Conservation (phyloP, 2,797 vertebrate species). For the Notolepis coatsorum region DNA sequence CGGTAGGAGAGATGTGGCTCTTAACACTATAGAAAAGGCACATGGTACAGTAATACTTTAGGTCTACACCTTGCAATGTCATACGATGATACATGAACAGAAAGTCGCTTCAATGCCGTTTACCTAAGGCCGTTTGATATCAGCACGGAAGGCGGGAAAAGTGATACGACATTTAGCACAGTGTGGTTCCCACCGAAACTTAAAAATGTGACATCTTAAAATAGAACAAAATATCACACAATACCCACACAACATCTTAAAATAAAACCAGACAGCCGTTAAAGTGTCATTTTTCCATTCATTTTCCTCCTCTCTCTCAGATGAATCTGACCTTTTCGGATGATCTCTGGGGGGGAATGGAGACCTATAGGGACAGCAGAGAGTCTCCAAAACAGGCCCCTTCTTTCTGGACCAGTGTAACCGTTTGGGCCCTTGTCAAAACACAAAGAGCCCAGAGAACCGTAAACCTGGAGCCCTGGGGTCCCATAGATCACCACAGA, state of each 20-base stretch:
- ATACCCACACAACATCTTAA: conserved; percentile 5
- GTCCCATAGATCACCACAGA: conserved; percentile 58
- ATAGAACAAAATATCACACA: neutral
- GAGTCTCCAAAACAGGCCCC: conserved; percentile 57
- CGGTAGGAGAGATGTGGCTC: conserved; percentile 6
- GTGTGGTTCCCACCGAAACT: too few relatives aligned
- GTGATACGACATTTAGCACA: too few relatives aligned
- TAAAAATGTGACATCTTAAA: too few relatives aligned
- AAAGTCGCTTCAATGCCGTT: neutral
- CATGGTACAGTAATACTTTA: neutral
- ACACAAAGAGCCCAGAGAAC: conserved; percentile 64
- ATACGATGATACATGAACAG: neutral
- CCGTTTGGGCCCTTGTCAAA: conserved; percentile 57
- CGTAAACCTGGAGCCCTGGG: conserved; percentile 62
- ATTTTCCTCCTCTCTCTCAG: conserved; percentile 39
- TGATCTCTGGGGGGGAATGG: conserved; percentile 36
- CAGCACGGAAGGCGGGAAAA: too few relatives aligned
- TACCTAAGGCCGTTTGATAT: too few relatives aligned
- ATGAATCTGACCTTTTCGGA: conserved; percentile 69
- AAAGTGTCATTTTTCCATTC: conserved; percentile 44
- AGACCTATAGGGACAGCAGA: conserved; percentile 34
- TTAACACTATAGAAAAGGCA: neutral
- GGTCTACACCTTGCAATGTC: neutral
- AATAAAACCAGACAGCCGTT: conserved; percentile 40
- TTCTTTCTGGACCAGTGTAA: conserved; percentile 58